A percentile compares a stretch with the other conserved stretches of the same genome.
Conservation (phyloP, 2,113 vertebrate genomes). For the Neodon shergylaensis region DNA sequence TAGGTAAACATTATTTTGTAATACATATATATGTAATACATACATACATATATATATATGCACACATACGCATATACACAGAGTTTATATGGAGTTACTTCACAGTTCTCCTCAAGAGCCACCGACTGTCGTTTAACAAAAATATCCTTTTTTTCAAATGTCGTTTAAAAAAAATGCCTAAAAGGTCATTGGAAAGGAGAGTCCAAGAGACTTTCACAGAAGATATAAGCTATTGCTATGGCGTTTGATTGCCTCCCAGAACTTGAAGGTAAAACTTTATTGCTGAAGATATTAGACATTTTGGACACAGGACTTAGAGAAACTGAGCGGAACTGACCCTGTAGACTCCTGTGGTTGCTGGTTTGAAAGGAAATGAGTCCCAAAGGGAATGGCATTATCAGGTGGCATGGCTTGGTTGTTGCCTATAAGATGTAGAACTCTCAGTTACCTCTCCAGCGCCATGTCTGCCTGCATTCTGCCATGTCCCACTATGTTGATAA, state of each 20-base stretch:
- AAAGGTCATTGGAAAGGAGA: neutral
- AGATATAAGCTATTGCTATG: neutral
- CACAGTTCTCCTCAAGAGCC: neutral
- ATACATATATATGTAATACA: neutral
- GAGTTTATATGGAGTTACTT: neutral
- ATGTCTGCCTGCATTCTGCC: too few relatives aligned
- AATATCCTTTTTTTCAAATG: too few relatives aligned
- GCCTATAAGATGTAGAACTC: neutral
- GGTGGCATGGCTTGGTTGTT: neutral
- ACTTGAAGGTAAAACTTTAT: neutral
- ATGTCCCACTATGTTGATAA: too few relatives aligned
- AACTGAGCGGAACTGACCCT: neutral
- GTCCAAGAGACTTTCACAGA: neutral
- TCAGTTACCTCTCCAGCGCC: too few relatives aligned
- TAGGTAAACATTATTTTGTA: neutral
- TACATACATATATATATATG: too few relatives aligned
- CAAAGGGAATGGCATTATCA: neutral
- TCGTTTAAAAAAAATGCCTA: neutral
- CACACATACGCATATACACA: neutral
- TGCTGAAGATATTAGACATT: neutral
- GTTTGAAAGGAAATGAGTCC: neutral
- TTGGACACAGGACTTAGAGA: neutral
- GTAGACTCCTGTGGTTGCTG: neutral
- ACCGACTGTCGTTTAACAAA: neutral
- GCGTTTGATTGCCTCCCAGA: neutral